Conservation (phyloP, 2,888 invertebrate genomes). For the Calameuta pallipes region DNA sequence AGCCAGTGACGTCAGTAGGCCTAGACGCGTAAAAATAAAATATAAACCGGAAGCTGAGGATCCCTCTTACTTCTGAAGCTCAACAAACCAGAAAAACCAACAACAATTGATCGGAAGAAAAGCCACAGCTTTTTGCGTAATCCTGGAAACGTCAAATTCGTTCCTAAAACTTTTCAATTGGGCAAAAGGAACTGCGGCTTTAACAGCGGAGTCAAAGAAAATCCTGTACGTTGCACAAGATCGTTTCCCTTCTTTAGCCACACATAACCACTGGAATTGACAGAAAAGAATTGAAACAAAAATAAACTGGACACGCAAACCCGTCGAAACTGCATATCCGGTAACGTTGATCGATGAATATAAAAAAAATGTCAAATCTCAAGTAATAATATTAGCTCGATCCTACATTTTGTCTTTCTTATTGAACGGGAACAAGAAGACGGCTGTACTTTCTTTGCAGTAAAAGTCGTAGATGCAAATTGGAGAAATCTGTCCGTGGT, state of each 20-base stretch:
- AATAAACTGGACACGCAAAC: neutral
- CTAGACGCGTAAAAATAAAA: neutral
- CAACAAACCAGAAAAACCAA: neutral
- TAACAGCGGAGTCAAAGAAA: neutral
- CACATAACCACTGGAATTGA: neutral
- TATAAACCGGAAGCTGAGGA: neutral
- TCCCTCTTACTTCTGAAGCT: neutral
- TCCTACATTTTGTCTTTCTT: neutral
- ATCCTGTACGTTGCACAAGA: neutral
- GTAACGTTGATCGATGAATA: neutral
- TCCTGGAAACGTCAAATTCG: neutral
- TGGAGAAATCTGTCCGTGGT: conserved; percentile 1
- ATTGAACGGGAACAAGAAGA: neutral
- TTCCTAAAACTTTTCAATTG: neutral
- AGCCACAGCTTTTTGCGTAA: neutral
- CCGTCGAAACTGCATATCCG: neutral
- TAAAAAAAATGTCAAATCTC: neutral
- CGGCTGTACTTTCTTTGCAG: neutral
- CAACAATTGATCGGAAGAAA: neutral
- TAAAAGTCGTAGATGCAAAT: conserved; percentile 4
- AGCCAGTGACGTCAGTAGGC: neutral
- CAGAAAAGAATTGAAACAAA: neutral
- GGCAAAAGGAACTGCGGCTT: neutral
- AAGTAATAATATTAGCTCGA: neutral
- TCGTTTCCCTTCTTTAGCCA: neutral